A percentile compares a stretch with the other conserved stretches of the same genome.
These are phyloP conservation scores for Cerastis leucographa DNA, from an alignment of 2,888 invertebrate genomes.

Conservation along the genomic window DNA sequence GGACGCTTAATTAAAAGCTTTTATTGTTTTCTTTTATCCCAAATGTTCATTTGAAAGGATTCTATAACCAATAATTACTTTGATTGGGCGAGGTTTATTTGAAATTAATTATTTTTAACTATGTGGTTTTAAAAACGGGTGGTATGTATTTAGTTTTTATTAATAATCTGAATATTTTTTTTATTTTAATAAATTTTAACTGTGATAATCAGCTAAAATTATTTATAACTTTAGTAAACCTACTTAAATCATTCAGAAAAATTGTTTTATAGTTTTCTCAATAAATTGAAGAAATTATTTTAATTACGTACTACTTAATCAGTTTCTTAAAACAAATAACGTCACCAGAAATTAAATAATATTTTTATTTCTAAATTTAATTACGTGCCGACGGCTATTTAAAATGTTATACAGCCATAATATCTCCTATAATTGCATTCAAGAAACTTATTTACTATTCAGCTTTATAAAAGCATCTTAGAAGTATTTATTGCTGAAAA, in stretches of 20 bases:
- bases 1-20: constrained; percentile 25
- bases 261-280: neutral
- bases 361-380: neutral
- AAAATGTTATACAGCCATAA: neutral
- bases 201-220: neutral
- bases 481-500: neutral
- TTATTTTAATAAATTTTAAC: neutral
- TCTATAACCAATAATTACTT: constrained; percentile 11
- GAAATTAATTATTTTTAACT: neutral
- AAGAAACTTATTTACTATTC: neutral
- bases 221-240: neutral
- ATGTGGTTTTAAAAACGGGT: neutral
- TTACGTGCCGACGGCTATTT: neutral
- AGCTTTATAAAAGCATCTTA: neutral
- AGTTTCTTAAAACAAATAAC: neutral
- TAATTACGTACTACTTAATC: neutral
- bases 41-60: constrained; percentile 17
- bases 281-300: neutral
- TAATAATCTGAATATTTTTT: neutral
- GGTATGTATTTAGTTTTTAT: neutral
- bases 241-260: neutral
- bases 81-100: constrained; percentile 10
- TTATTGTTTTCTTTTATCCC: constrained; percentile 6
- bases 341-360: neutral
- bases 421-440: neutral